phyloP scores from a whole-genome alignment of 2,113 vertebrate genomes.

The Phylloscopus trochilus region DNA sequence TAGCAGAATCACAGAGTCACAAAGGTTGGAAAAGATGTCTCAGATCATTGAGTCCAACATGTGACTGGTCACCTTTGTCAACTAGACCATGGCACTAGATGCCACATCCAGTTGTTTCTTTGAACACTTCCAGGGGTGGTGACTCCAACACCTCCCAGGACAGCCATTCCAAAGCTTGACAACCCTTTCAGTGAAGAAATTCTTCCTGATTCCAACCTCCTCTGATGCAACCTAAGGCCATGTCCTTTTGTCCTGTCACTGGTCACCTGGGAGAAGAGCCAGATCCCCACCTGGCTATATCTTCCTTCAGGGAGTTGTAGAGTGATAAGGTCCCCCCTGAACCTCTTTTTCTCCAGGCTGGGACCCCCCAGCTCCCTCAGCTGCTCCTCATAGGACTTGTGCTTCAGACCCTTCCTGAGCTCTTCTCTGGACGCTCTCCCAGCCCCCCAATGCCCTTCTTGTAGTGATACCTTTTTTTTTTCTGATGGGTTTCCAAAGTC shows the following conservation, averaged over 20 bases:
- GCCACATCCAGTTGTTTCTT: not conserved
- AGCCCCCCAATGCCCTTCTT: not conserved
- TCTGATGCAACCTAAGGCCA: not conserved
- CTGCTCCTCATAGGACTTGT: not conserved
- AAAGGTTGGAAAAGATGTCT: not conserved
- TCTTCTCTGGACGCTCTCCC: not conserved
- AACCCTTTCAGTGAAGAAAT: not conserved
- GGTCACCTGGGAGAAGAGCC: not conserved
- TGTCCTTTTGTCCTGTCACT: fast-evolving
- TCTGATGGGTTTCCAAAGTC: not conserved
- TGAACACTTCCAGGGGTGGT: not conserved
- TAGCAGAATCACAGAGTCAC: not conserved
- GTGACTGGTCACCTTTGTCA: not conserved
- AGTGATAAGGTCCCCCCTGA: not conserved
- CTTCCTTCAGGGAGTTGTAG: not conserved
- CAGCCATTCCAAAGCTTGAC: not conserved
- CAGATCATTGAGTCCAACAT: not conserved
- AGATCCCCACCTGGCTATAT: fast-evolving
- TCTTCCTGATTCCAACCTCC: not conserved
- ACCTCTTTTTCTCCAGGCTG: not conserved
- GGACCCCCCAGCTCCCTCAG: not conserved
- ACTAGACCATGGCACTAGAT: not conserved
- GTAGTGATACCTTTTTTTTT: not conserved
- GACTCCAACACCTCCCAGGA: not conserved
- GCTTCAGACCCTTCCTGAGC: not conserved